phyloP scores from a whole-genome alignment of 1,140 invertebrate genomes.

The Luehdorfia chinensis region DNA sequence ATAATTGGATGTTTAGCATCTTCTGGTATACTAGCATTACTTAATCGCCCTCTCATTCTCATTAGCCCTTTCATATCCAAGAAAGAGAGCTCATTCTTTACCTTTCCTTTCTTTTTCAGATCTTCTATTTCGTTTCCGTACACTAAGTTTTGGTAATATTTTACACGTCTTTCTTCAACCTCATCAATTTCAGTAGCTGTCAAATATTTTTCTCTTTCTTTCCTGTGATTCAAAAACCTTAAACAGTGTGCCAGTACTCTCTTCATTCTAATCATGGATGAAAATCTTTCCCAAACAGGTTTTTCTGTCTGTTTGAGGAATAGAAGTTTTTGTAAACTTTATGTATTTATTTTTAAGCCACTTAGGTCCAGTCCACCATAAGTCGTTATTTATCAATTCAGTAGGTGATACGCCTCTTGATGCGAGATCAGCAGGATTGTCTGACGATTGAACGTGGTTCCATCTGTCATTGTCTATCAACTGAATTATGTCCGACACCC shows the following conservation, averaged over 20 bases:
- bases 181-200: constrained; percentile 19
- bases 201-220: too few species aligned
- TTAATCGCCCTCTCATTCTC: constrained; percentile 39
- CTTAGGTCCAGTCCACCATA: constrained; percentile 21
- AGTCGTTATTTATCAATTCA: constrained; percentile 2
- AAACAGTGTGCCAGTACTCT: not conserved
- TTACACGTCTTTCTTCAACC: constrained; percentile 18
- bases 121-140: constrained; percentile 23
- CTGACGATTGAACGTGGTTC: constrained; percentile 2
- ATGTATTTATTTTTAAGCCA: not conserved
- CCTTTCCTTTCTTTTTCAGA: constrained; percentile 19
- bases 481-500: too few species aligned
- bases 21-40: constrained; percentile 26
- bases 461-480: constrained; percentile 19
- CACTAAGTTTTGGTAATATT: constrained; percentile 20
- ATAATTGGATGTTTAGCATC: constrained; percentile 35
- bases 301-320: not conserved
- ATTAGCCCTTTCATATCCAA: constrained; percentile 36
- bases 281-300: constrained; percentile 1
- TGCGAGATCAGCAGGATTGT: constrained; percentile 19
- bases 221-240: not conserved
- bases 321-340: too few species aligned
- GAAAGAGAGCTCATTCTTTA: constrained; percentile 26
- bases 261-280: not conserved
- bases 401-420: constrained; percentile 11